Conservation (phyloP, 1,140 invertebrate species). For the Leptinotarsa defecta region DNA sequence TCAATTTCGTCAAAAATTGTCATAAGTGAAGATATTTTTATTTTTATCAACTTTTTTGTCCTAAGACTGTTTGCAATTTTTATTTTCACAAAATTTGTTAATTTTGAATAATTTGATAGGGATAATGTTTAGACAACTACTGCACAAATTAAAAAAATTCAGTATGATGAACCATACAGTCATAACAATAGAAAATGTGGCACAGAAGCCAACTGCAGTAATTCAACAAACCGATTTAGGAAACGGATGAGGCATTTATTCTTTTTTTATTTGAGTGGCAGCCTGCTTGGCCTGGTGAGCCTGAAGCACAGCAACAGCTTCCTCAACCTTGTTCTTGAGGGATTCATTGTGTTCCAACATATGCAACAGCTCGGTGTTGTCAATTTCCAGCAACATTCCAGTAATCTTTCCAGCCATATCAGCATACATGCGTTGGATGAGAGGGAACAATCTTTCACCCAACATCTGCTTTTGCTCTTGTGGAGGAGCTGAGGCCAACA, state of each 20-base stretch:
- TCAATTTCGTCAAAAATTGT: no score
- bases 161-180: neutral
- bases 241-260: constrained; percentile 56
- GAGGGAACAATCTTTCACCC: constrained; percentile 95
- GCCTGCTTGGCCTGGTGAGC: constrained; percentile 94
- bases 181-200: neutral
- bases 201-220: neutral
- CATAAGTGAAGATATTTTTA: no score
- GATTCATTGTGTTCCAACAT: constrained; percentile 97
- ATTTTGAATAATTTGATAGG: no score
- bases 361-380: constrained; percentile 97
- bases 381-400: constrained; percentile 99
- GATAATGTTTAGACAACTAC: neutral
- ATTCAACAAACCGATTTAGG: neutral
- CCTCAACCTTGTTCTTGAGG: constrained; percentile 95
- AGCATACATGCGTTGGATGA: constrained; percentile 93
- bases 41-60: no score
- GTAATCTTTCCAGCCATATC: constrained; percentile 97
- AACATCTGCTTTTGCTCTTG: constrained; percentile 99
- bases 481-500: constrained; percentile 90
- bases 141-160: neutral
- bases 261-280: constrained; percentile 66
- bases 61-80: neutral
- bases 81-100: no score
- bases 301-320: constrained; percentile 95